Evolutionary conservation across 2,797 vertebrate species (phyloP).

Genomic region (Microhierax caerulescens): DNA sequence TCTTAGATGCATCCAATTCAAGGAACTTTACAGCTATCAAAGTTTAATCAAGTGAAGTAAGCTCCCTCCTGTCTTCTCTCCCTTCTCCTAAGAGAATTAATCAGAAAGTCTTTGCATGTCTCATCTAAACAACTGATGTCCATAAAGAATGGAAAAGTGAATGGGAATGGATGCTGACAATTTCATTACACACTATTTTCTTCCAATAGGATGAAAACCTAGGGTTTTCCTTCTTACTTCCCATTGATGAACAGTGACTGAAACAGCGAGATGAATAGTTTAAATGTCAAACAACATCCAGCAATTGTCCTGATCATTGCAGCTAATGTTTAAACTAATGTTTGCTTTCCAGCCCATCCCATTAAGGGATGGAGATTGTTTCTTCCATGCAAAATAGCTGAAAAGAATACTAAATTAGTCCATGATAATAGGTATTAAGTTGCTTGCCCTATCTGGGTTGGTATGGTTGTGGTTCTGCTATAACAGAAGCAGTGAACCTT

Average conservation of each 20-base stretch:
- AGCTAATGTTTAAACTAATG: background rate
- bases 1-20: background rate
- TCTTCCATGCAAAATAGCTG: background rate
- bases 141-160: background rate
- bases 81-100: background rate
- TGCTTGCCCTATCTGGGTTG: background rate
- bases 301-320: background rate
- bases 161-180: background rate
- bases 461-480: background rate
- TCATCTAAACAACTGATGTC: background rate
- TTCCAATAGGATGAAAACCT: background rate
- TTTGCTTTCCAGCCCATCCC: background rate
- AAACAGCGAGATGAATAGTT: background rate
- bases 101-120: background rate
- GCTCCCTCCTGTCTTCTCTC: background rate
- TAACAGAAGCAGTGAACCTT: background rate
- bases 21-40: background rate
- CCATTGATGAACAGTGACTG: background rate
- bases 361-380: background rate
- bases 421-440: background rate
- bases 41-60: background rate
- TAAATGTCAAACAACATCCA: background rate
- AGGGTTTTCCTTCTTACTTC: background rate
- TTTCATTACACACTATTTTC: background rate
- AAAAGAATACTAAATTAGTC: background rate